Base-by-base conservation (phyloP, 37 sponge, comb jelly and placozoan species). In the Theonella swinhoei region DNA sequence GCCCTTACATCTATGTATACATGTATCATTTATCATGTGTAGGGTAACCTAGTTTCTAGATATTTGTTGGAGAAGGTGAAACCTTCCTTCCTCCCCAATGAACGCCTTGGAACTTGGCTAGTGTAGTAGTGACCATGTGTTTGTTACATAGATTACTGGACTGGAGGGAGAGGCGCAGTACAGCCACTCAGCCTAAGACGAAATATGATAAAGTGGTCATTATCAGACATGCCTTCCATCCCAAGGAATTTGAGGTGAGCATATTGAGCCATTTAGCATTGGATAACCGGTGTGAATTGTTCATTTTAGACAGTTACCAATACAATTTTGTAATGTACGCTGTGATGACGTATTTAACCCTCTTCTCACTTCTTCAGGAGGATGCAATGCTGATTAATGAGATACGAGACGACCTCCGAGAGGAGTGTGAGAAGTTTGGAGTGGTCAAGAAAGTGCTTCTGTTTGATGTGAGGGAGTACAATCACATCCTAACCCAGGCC, bases 391-490 rank as follows among this genome's bases (percentile, higher is more conserved):
- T 80, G 19, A 90, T 94, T 31, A 92, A 59, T 63, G 96, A 98
- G n/a, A 92, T 98, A 20, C 70, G 88, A 61, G 89, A 88, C 68
- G 92, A 96, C 60, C 73, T 98, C 3, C 84, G 82, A 62, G 79
- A 81, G 23, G 99, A 98, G 81, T 96, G 99, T 85, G 91, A 85
- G 59, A 98, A 98, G 85, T 83, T 90, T 86, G 99, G 99, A 30
- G 72, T 40, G 22, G 91, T 96, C 32, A 96, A 94, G 87, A 98
- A 95, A 75, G 85, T 94, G 23, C 64, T 98, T 14, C 69, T 98
- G 14, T 96, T 85, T 84, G 99, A 97, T 94, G 96, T 95, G 77
- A 78, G 93, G 54, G 14, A 47, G 14, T 47, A n/a, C n/a, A n/a
- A n/a, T n/a, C n/a, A n/a, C n/a, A n/a, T n/a, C n/a, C n/a, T n/a